phyloP scores from a whole-genome alignment of 2,888 invertebrate genomes.

The Lepas anatifera region DNA sequence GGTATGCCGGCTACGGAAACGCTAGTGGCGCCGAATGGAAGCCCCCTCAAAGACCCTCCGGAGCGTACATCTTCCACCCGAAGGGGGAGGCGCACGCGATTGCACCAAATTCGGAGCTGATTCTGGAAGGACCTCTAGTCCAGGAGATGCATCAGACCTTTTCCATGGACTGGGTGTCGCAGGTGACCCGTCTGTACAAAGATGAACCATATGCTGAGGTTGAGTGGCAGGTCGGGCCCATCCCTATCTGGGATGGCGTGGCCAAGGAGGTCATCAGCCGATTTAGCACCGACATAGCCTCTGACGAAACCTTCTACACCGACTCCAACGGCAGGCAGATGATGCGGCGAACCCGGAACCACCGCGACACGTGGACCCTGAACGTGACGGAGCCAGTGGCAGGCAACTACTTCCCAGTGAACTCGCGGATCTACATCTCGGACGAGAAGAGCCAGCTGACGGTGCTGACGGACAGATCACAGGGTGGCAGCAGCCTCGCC shows the following conservation, averaged over 20 bases:
- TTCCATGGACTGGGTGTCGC: background rate
- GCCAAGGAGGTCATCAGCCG: conserved; percentile 41
- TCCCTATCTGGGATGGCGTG: conserved; percentile 31
- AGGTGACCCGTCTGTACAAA: background rate
- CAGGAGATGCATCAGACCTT: background rate
- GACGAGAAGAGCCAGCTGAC: conserved; percentile 21
- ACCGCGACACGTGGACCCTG: conserved; percentile 38
- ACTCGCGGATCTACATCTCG: conserved; percentile 34
- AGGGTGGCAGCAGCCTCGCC: conserved; percentile 63
- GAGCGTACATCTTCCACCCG: conserved; percentile 84
- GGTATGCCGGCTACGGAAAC: conserved; percentile 47
- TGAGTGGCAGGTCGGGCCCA: background rate
- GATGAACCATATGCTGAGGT: background rate
- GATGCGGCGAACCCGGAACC: conserved; percentile 29
- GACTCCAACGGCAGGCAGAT: conserved; percentile 45
- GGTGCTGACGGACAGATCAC: conserved; percentile 49
- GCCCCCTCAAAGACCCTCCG: conserved; percentile 58
- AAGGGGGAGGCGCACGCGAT: conserved; percentile 2
- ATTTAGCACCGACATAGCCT: conserved; percentile 32
- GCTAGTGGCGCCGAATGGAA: conserved; percentile 51
- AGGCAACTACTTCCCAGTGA: conserved; percentile 46
- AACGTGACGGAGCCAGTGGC: conserved; percentile 35
- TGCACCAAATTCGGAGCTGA: background rate
- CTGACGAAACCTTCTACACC: conserved; percentile 38
- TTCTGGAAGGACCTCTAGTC: background rate